Evolutionary conservation across 2,797 vertebrate genomes (phyloP), one percentile per base, ranked within the genome.

Genomic region (Poliocrania exsul): DNA sequence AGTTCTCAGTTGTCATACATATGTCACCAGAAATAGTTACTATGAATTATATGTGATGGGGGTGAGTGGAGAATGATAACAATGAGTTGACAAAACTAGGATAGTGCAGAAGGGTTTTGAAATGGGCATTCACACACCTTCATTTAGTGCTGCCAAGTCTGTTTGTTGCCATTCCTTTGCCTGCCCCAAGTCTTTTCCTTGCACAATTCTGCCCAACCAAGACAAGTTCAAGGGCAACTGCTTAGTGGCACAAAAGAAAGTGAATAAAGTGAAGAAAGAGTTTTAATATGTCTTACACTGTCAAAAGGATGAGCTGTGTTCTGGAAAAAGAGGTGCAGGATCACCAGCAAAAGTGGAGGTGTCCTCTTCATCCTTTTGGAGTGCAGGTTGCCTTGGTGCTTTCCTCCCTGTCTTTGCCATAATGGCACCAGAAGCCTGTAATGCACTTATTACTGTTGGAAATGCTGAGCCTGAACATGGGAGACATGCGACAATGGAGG

Each of bases 401-500:
- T 80, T 70, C 42, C 26, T 92, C 78, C 54, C 65, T 75, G 58
- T 18, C 56, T 93, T 78, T 72, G 24, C 65, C 65, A 78, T 42
- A 88, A 81, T 19, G 54, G n/a, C 54, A 66, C 44, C 24, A 17
- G 87, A 86, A 94, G 56, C 14, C 80, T 84, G 50, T 62, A 83
- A 69, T 0, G 3, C 65, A 62, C 65, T 95, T 86, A 86, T 84
- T 91, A 6, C 35, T 69, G 40, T 5, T 90, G 69, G 80, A 94
- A 93, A 38, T 25, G 77, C 70, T 87, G 67, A 94, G 71, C 60
- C 71, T 88, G 75, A 91, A 26, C 57, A 83, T 50, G 73, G 60
- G 79, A 90, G 91, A 70, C 18, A 50, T 72, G 77, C 82, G 80
- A 93, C 95, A 92, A 72, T 66, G 90, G 75, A 86, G 77, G 60